Percentiles rank a stretch among this genome's conserved stretches.
These are phyloP conservation scores for Miltochrista miniata DNA, from an alignment of 2,888 invertebrate species.

Conservation along the genomic window DNA sequence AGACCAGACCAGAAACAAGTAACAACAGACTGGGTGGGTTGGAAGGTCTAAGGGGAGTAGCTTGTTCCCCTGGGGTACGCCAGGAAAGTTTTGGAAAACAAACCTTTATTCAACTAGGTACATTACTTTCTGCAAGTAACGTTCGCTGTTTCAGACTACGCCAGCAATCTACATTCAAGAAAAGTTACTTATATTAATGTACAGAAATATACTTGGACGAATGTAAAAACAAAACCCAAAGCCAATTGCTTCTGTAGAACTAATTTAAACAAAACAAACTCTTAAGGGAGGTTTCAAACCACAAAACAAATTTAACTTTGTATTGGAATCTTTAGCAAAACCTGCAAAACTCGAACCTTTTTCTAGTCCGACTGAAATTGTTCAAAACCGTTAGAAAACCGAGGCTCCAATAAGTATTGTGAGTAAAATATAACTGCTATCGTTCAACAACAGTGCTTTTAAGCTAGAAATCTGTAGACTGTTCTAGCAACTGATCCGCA, in stretches of 20 bases:
- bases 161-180: too few species aligned
- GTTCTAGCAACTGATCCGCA: constrained; percentile 45
- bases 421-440: constrained; percentile 25
- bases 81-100: too few species aligned
- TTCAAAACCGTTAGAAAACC: constrained; percentile 21
- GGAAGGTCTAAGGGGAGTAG: too few species aligned
- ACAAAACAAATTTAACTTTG: constrained; percentile 17
- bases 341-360: constrained; percentile 7
- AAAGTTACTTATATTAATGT: neutral
- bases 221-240: neutral
- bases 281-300: constrained; percentile 3
- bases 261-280: constrained; percentile 7
- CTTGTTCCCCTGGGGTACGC: too few species aligned
- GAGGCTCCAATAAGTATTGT: constrained; percentile 25
- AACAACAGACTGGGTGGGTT: too few species aligned
- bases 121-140: too few species aligned
- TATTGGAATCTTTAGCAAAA: constrained; percentile 15
- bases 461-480: constrained; percentile 27
- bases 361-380: constrained; percentile 6
- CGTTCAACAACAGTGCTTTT: constrained; percentile 19
- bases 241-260: neutral
- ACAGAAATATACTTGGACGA: neutral
- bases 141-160: too few species aligned
- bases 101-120: too few species aligned
- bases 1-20: too few species aligned